These are phyloP conservation scores for Eurystomus glaucurus DNA, from an alignment of 2,797 vertebrate species.

Conservation along the genomic window DNA sequence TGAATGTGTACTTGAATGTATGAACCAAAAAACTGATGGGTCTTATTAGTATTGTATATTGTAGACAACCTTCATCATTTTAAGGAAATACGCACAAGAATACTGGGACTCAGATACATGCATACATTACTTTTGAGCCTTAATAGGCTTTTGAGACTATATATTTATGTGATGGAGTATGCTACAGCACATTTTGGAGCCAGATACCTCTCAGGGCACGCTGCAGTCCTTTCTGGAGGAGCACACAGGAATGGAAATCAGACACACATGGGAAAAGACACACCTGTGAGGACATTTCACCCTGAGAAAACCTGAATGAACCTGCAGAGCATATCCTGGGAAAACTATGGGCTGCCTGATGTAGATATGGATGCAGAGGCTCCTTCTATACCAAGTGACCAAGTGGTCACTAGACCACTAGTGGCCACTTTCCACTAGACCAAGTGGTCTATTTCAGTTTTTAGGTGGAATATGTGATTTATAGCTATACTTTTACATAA, in stretches of 20 bases:
- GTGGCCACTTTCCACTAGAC: too few species aligned
- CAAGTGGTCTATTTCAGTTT: accelerated
- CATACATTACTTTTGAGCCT: neutral
- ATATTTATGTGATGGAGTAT: neutral
- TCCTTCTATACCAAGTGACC: neutral
- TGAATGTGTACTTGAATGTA: neutral
- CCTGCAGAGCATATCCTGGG: neutral
- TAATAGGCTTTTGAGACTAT: neutral
- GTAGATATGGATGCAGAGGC: neutral
- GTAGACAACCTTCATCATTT: neutral
- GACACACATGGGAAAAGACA: neutral
- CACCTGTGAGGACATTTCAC: neutral
- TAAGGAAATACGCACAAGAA: neutral
- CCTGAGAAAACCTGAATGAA: neutral
- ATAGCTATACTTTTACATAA: neutral
- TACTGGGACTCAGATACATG: neutral
- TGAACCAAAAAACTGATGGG: neutral
- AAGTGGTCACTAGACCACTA: too few species aligned
- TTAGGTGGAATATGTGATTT: neutral
- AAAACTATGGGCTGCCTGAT: accelerated
- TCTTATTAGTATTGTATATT: neutral
- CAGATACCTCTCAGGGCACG: neutral
- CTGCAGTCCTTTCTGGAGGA: neutral
- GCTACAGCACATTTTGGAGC: neutral
- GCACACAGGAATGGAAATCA: neutral